Evolutionary conservation across 2,797 vertebrate species (phyloP), one percentile per base, ranked within the genome.

Genomic region (Momotus momota): DNA sequence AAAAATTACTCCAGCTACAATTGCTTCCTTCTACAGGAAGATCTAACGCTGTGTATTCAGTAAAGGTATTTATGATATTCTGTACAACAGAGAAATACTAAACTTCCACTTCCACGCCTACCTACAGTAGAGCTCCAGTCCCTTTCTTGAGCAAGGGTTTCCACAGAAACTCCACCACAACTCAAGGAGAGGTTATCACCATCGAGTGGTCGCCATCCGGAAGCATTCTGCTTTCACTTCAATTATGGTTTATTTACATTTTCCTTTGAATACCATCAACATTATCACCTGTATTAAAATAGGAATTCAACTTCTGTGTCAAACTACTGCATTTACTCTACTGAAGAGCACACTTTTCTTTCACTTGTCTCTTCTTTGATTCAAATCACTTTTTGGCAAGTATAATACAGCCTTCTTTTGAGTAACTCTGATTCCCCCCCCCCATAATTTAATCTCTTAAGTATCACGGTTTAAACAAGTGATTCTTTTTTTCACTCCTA

Each of bases 341-440:
- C 7, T 12, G 52, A 95, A 80, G 4, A 81, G 61, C 48, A 69
- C 7, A 12, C 73, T 82, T 65, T 88, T 65, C 58, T 85, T 85
- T 69, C 65, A 45, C 45, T 80, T 19, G 45, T 55, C 48, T 62
- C 33, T 64, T 90, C 69, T 72, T 81, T 90, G 51, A 95, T 70
- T 43, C 69, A 88, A 85, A 91, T 82, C 70, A 78, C 52, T 64
- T 92, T 74, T 69, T 86, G 88, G 65, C 49, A 96, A 69, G 41
- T 15, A 31, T 60, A 82, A 64, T 9, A n/a, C 61, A 83, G 20
- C 33, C 17, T 77, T 41, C 45, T 29, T 81, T 38, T 48, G 46
- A 85, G 20, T 52, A 78, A 86, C 29, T 80, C n/a, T 10, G 20
- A 19, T 71, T 83, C 92, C 77, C 69, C 90, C 48, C 45, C 27